phyloP scores from a whole-genome alignment of 1,140 invertebrate genomes.

The Neodiprion lecontei region DNA sequence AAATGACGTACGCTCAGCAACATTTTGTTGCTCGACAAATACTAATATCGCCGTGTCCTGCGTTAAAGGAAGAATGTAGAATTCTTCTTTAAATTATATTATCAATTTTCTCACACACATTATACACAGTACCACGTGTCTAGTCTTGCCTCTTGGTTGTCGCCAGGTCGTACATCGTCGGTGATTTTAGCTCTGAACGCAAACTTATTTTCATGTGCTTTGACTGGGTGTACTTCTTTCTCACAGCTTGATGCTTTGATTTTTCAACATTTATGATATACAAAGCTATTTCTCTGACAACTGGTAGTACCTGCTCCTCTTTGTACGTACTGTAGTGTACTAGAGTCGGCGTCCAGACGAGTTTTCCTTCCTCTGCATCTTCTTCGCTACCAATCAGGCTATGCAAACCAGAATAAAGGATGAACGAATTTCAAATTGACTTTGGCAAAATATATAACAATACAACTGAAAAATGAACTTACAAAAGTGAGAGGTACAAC shows the following conservation, averaged over 20 bases:
- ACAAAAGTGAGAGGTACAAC: constrained; percentile 73
- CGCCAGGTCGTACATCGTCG: constrained; percentile 44
- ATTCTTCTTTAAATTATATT: too few species aligned
- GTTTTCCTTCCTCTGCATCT: constrained; percentile 42
- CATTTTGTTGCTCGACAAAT: too few species aligned
- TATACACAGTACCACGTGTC: too few species aligned
- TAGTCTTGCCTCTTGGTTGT: too few species aligned
- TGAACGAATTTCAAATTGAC: constrained; percentile 4
- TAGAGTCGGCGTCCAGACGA: constrained; percentile 69
- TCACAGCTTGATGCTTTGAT: constrained; percentile 68
- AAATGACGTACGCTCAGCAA: too few species aligned
- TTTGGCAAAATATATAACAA: constrained; percentile 4
- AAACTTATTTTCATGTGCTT: constrained; percentile 69
- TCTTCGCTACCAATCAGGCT: constrained; percentile 53
- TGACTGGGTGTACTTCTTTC: constrained; percentile 66
- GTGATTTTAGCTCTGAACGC: constrained; percentile 64
- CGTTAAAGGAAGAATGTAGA: too few species aligned
- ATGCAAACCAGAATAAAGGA: constrained; percentile 11
- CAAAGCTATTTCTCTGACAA: constrained; percentile 66
- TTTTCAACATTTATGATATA: constrained; percentile 66
- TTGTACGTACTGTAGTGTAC: constrained; percentile 69
- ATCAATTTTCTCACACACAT: too few species aligned
- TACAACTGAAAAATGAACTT: constrained; percentile 32
- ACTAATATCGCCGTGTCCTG: too few species aligned
- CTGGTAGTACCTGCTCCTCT: constrained; percentile 65